Conservation (phyloP, 2,797 vertebrate species). For the Dermochelys coriacea region DNA sequence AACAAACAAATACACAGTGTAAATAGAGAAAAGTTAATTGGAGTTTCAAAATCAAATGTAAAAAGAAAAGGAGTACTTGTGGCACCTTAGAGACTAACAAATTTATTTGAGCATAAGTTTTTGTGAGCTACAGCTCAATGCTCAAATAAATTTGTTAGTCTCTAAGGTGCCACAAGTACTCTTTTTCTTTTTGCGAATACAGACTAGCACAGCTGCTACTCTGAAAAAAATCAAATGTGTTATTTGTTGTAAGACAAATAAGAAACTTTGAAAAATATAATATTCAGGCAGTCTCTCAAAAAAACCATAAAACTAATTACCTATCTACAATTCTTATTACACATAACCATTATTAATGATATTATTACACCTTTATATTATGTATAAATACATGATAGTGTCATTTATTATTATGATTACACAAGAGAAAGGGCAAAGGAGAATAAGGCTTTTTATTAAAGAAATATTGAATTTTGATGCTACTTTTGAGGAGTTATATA, state of each 20-base stretch:
- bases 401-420: background rate
- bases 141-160: too few species aligned
- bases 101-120: too few species aligned
- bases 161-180: too few species aligned
- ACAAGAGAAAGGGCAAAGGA: background rate
- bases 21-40: background rate
- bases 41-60: background rate
- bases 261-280: background rate
- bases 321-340: background rate
- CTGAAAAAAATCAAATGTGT: background rate
- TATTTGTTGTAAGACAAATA: background rate
- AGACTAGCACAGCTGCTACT: too few species aligned
- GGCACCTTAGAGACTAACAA: too few species aligned
- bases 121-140: too few species aligned
- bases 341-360: background rate
- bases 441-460: background rate
- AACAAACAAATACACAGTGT: background rate
- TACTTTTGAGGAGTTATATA: background rate
- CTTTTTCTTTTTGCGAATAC: too few species aligned
- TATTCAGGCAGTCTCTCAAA: background rate
- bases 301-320: background rate
- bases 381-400: background rate
- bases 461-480: background rate
- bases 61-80: too few species aligned
- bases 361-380: background rate